A percentile compares a stretch with the other conserved stretches of the same genome.
phyloP scores from a whole-genome alignment of 1,140 invertebrate genomes.

The Marisa cornuarietis region DNA sequence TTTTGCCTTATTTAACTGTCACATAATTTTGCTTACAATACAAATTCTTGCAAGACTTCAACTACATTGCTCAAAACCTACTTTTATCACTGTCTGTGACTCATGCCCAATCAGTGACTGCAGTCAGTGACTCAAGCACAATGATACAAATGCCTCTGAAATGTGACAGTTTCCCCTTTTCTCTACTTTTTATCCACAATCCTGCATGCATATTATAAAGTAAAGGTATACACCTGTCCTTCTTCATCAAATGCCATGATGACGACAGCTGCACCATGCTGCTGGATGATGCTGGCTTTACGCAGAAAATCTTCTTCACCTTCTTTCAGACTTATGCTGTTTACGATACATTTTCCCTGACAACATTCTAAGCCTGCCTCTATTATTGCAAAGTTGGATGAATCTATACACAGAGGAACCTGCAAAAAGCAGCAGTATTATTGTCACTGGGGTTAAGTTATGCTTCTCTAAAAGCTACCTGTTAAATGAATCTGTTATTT shows the following conservation, averaged over 20 bases:
- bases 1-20: too few species aligned
- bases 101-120: too few species aligned
- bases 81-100: too few species aligned
- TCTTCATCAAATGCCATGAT: conserved; percentile 68
- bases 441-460: neutral
- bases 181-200: too few species aligned
- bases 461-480: neutral
- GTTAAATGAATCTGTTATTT: too few species aligned
- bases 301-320: conserved; percentile 71
- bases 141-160: too few species aligned
- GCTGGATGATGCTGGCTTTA: conserved; percentile 67
- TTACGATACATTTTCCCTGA: conserved; percentile 75
- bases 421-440: conserved; percentile 35
- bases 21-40: too few species aligned
- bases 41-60: too few species aligned
- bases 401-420: conserved; percentile 74
- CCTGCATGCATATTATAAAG: too few species aligned
- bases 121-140: too few species aligned
- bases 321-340: conserved; percentile 73
- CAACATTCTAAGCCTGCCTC: conserved; percentile 73
- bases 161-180: too few species aligned
- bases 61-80: too few species aligned
- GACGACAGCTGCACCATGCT: conserved; percentile 73
- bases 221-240: conserved; percentile 66
- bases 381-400: conserved; percentile 72